Base-by-base conservation (phyloP, 1,140 invertebrate species). In the Macrotrachela quadricornifera region DNA sequence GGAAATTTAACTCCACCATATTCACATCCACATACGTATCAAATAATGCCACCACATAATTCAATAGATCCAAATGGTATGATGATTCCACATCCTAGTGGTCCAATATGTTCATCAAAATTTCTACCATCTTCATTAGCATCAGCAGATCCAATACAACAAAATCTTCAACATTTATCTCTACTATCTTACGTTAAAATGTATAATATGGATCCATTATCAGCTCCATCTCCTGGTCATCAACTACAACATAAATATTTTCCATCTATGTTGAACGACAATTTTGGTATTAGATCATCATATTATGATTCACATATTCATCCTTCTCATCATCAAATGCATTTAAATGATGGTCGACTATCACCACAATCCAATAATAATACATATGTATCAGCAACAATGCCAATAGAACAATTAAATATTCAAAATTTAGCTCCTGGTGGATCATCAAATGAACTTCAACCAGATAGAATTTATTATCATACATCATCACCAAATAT, bases 351-450 rank as follows among this genome's bases (percentile, higher is more conserved):
- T 53, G 50, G 21, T 4, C 21, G 21, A 8, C 21, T 8, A 30
- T 8, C 21, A 21, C 65, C 69, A 17, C 72, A 70, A 49, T 71
- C 64, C 58, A 69, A 73, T 15, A 74, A 74, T 59, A 75, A 74
- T 59, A 72, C 72, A 11, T 74, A 67, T 61, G 71, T 72, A 11
- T 73, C 72, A 63, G 66, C 68, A 15, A 71, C 70, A 39, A 73
- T 74, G 67, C 70, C 72, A 42, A 74, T 74, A 44, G 68, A 72
- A 55, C 72, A 74, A 56, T 62, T 74, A 50, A 74, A 73, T 59
- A 73, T 74, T 57, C 73, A 73, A 60, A 72, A 67, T 60, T 67
- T 67, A 52, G 61, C 64, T 46, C 57, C 58, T 6, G 21, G 21
- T 30, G 21, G 21, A 10, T 59, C 57, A 42, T 10, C 40, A 14